Base-by-base conservation (phyloP, 2,797 vertebrate species). In the Rachycentron canadum region DNA sequence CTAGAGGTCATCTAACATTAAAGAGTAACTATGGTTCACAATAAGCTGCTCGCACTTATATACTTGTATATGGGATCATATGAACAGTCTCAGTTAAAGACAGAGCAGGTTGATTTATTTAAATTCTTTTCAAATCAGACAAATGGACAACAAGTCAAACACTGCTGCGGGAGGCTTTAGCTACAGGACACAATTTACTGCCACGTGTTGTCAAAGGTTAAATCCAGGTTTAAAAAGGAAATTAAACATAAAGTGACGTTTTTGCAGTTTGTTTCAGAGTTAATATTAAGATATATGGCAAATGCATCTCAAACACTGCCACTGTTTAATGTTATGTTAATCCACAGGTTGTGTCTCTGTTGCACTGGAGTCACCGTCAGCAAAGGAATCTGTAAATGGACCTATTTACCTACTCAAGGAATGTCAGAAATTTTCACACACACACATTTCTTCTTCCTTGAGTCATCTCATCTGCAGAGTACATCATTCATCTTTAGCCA, bases 381-480 rank as follows among this genome's bases (percentile, higher is more conserved):
- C 45, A 49, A 69, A 38, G 40, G 66, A 88, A 84, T 84, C 55
- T 78, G 57, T 8, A 26, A 76, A 86, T 65, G 3, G 41, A 85
- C 45, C 40, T 57, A 41, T 76, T 77, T 58, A 90, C 66, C 65
- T 70, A 12, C 40, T 77, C 3, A 1, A 76, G 61, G 71, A 47
- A 89, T 91, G 47, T 83, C 10, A 82, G 73, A 84, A 89, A 91
- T 90, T 82, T 80, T 78, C 56, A 70, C 68, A 50, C 26, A 34
- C 12, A 56, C 23, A 67, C 47, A 61, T 32, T 72, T 81, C 61
- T 40, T 77, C 50, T 78, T 68, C 70, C 62, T 82, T 14, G 38
- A 69, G 79, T 34, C 23, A 7, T 67, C 47, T 19, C 6, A 11
- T 79, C 73, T 25, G 50, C 73, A 17, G 57, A 57, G 59, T 21